These are phyloP conservation scores for Ctenopoma kingsleyae DNA, from an alignment of 2,797 vertebrate genomes.

Conservation along the genomic window DNA sequence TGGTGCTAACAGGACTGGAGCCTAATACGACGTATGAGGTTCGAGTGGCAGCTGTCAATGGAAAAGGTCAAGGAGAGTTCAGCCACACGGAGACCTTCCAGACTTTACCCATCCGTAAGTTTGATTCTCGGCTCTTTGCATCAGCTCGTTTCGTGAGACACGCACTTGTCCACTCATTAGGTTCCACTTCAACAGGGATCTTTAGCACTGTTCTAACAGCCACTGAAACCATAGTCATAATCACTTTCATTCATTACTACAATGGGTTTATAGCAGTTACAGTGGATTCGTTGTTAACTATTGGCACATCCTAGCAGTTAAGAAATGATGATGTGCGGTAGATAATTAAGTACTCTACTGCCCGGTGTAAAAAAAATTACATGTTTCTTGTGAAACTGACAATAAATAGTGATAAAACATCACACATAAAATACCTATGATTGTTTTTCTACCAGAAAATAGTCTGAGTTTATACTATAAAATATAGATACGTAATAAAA, in stretches of 20 bases:
- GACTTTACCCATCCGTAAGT: constrained; percentile 96
- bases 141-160: not conserved
- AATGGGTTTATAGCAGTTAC: constrained; percentile 11
- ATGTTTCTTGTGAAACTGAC: not conserved
- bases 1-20: constrained; percentile 93
- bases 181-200: not conserved
- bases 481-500: constrained; percentile 2
- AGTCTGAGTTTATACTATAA: constrained; percentile 4
- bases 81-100: constrained; percentile 96
- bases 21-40: constrained; percentile 98
- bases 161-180: not conserved
- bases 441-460: not conserved
- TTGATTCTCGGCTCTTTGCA: rapidly evolving
- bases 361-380: not conserved
- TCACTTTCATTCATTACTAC: not conserved
- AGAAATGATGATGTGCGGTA: not conserved
- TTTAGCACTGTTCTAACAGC: not conserved
- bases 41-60: constrained; percentile 95
- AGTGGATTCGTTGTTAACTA: constrained; percentile 2
- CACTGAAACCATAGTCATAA: constrained; percentile 4
- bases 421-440: not conserved
- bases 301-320: constrained; percentile 4
- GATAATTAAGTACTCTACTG: not conserved
- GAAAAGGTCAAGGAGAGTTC: constrained; percentile 97
- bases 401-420: not conserved